Base-by-base conservation (phyloP, 2,888 invertebrate species). In the Cataglyphis altisquamis region DNA sequence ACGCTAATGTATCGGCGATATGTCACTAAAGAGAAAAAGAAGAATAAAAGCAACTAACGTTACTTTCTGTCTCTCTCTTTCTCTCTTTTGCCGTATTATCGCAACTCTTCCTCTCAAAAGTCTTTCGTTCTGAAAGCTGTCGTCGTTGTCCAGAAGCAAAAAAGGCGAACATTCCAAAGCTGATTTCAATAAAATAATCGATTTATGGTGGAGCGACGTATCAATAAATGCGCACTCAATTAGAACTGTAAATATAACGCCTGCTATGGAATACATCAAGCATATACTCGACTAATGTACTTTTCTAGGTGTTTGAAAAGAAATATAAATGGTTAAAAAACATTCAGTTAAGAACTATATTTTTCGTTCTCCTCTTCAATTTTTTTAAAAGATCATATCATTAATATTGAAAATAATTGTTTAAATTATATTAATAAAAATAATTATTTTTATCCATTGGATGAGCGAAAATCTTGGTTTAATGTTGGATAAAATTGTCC, bases 191-290 rank as follows among this genome's bases (percentile, higher is more conserved):
- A 89, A 91, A 91, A 88, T 88, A 90, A 91, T 91, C 89, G 90
- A 90, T 91, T 91, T 89, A 88, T 86, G 84, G 75, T 55, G 41
- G 82, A 83, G 83, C 85, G 88, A 91, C 90, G 84, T 90, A 91
- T 90, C 90, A 90, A 90, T 91, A 90, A 90, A 90, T 91, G 89
- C 87, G 68, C 84, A 88, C 86, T 90, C 91, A 91, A 92, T 92
- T 93, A 91, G 90, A 88, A 86, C 88, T 82, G 60, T 68, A 80
- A 83, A 88, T 88, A 9, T 45, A 15, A 15, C 15, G 64, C 25
- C 39, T 75, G n/a, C 55, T 75, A 55, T 5, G 3, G 52, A 32
- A 15, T 21, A 15, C 1, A 21, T 52, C 25, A 64, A 21, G 18
- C 36, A 12, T 3, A 8, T 55, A 18, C 10, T 75, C 39, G 62